Evolutionary conservation across 1,140 invertebrate genomes (phyloP), one percentile per base, ranked within the genome.

Genomic region (Drosophila ambigua): DNA sequence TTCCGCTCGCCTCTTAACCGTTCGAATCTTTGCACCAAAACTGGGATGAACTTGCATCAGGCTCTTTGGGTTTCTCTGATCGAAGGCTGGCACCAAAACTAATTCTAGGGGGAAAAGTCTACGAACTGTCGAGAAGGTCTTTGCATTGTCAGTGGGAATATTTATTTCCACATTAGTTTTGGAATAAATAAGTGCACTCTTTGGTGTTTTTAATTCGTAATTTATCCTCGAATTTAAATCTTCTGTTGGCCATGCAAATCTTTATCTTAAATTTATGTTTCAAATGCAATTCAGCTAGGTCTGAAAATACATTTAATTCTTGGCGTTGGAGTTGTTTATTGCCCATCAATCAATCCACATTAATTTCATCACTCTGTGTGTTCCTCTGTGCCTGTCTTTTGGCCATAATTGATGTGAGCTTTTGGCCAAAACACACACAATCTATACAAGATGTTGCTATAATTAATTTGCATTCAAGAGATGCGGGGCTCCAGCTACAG

Each of bases 21-120:
- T 79, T 69, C 77, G 77, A 79, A 79, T 73, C 55, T 77, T 77
- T 69, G 63, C 74, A 50, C 51, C 20, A 60, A 68, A 79, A 73
- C 68, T 73, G 52, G 74, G 63, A 69, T 79, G 68, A 39, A 4
- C 2, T 77, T 62, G 54, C 67, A 73, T 31, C 31, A 4, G 31
- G 8, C 31, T 8, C 2, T 26, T 26, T 26, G 26, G 62, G 61
- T 53, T 0, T 69, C 63, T 46, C 73, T 77, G 59, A 64, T 64
- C 13, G 53, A 46, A 50, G 59, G 44, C 48, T 48, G 15, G 41
- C 58, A 49, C 67, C 58, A 51, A 72, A 67, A 7, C 28, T 8
- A 7, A 31, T 6, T 53, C 57, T 77, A 77, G 76, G 64, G 16
- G 41, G 41, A 23, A 43, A 26, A 72, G 39, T 35, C 31, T 35